These are phyloP conservation scores for Diplodus puntazzo DNA, from an alignment of 2,797 vertebrate species.

Conservation along the genomic window DNA sequence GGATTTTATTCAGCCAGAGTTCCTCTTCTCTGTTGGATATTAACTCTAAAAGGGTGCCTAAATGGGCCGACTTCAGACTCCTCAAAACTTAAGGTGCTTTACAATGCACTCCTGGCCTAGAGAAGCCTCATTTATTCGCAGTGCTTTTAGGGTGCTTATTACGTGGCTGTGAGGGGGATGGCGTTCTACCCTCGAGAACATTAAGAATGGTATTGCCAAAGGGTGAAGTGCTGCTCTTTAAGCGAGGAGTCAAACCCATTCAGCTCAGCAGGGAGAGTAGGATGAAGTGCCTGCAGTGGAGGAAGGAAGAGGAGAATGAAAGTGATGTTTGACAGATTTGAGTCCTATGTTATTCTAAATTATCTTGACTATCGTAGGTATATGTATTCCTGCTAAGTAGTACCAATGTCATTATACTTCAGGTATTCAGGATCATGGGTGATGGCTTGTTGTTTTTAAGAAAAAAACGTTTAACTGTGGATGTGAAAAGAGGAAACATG, in stretches of 20 bases:
- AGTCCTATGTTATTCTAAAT: background rate
- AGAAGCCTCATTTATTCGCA: slow-evolving; percentile 14
- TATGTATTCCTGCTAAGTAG: too few relatives aligned
- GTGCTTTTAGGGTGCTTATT: slow-evolving; percentile 54
- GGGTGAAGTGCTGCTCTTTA: slow-evolving; percentile 51
- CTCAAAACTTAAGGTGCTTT: slow-evolving; percentile 15
- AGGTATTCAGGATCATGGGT: too few relatives aligned
- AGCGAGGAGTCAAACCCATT: slow-evolving; percentile 48
- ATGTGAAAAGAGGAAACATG: too few relatives aligned
- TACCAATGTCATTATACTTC: too few relatives aligned
- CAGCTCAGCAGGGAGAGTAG: slow-evolving; percentile 5
- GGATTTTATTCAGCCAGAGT: background rate
- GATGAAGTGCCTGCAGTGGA: slow-evolving; percentile 4
- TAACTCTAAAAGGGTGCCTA: background rate
- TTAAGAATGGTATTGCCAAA: slow-evolving; percentile 51
- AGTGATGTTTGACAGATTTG: background rate
- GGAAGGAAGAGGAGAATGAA: background rate
- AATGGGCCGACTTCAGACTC: slow-evolving; percentile 11
- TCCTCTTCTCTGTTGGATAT: slow-evolving; percentile 6
- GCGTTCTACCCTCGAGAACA: slow-evolving; percentile 39
- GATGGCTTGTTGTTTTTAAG: too few relatives aligned
- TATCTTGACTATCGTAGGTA: too few relatives aligned
- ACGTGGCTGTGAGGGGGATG: slow-evolving; percentile 41
- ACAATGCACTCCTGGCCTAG: slow-evolving; percentile 16
- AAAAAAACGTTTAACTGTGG: too few relatives aligned